Conservation (phyloP, 1,140 invertebrate genomes). For the Heliothis virescens region DNA sequence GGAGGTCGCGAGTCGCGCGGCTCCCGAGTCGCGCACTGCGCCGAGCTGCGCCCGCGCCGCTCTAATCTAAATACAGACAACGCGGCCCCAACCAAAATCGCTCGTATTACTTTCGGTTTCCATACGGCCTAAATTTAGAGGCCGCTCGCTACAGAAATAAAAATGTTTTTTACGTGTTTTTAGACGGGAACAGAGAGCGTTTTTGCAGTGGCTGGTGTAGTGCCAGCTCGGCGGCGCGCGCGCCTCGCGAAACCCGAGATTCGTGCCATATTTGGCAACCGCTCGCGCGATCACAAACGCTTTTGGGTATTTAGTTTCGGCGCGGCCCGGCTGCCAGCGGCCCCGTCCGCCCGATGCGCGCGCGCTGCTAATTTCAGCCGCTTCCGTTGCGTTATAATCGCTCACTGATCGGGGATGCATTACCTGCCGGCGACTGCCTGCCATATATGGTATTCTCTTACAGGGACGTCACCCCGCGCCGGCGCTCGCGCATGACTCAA, state of each 20-base stretch:
- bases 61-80: constrained; percentile 85
- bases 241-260: constrained; percentile 77
- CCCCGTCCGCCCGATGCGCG: constrained; percentile 50
- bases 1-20: constrained; percentile 52
- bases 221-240: constrained; percentile 67
- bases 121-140: constrained; percentile 85
- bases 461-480: constrained; percentile 45
- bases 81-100: constrained; percentile 80
- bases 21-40: constrained; percentile 58
- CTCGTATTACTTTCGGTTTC: constrained; percentile 82
- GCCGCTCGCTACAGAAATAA: constrained; percentile 83
- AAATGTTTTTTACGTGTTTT: constrained; percentile 84
- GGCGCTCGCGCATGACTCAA: constrained; percentile 8
- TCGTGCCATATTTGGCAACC: constrained; percentile 81
- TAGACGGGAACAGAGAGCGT: constrained; percentile 79
- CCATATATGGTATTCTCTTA: constrained; percentile 74
- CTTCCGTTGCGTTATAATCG: constrained; percentile 58
- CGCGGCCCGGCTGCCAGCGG: constrained; percentile 60
- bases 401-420: constrained; percentile 58
- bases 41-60: constrained; percentile 61
- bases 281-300: constrained; percentile 68
- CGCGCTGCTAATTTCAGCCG: constrained; percentile 62
- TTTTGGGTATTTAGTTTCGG: constrained; percentile 84
- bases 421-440: constrained; percentile 58
- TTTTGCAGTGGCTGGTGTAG: constrained; percentile 67